These are phyloP conservation scores for Pollenia amentaria DNA, from an alignment of 2,888 invertebrate species.

Conservation along the genomic window DNA sequence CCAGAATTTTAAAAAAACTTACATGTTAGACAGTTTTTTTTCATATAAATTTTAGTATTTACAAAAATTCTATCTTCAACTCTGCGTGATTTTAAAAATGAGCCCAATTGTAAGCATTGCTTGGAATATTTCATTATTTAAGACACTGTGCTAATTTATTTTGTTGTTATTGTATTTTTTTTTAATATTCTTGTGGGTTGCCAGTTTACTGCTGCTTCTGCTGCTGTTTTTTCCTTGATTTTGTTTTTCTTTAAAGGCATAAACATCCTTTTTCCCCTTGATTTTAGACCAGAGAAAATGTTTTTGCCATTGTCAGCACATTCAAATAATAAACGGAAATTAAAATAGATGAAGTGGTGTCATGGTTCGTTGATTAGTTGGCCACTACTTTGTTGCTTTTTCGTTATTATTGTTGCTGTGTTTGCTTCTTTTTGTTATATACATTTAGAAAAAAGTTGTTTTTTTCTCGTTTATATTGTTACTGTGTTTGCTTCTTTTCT, in stretches of 20 bases:
- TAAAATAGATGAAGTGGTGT: constrained; percentile 69
- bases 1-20: no score
- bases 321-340: constrained; percentile 65
- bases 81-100: no score
- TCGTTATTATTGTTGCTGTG: constrained; percentile 42
- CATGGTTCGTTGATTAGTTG: constrained; percentile 71
- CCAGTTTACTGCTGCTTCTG: not conserved
- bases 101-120: no score
- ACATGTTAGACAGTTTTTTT: no score
- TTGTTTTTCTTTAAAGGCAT: not conserved
- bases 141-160: not conserved
- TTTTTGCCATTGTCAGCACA: constrained; percentile 49
- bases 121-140: no score
- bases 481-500: constrained; percentile 33
- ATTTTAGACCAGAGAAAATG: constrained; percentile 15
- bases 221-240: not conserved
- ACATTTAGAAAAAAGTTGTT: constrained; percentile 24
- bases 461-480: constrained; percentile 31
- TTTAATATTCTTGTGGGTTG: constrained; percentile 30
- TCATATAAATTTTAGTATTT: no score
- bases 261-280: constrained; percentile 6
- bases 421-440: constrained; percentile 5
- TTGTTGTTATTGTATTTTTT: not conserved
- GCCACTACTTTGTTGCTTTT: constrained; percentile 52
- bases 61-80: no score